Evolutionary conservation across 2,797 vertebrate species (phyloP).

Genomic region (Brachyrhaphis roseni): DNA sequence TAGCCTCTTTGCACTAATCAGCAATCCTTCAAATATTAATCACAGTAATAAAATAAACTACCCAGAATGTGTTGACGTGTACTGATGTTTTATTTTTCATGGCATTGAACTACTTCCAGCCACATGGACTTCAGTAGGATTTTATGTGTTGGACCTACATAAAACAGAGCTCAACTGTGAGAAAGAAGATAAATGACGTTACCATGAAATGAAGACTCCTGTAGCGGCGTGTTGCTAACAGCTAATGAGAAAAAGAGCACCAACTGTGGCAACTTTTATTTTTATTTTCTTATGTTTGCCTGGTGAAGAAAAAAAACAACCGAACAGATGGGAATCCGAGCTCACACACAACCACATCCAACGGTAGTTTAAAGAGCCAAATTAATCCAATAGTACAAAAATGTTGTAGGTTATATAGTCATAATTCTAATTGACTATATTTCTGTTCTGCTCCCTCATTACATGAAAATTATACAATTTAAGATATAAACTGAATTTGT

Average conservation of each 20-base stretch:
- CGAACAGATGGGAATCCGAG: too few species aligned
- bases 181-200: neutral
- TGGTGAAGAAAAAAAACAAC: neutral
- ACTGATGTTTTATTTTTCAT: neutral
- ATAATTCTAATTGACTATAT: too few species aligned
- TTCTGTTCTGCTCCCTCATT: too few species aligned
- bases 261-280: neutral
- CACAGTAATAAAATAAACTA: neutral
- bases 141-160: neutral
- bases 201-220: neutral
- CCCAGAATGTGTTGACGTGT: neutral
- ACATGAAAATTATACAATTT: too few species aligned
- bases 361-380: too few species aligned
- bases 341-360: too few species aligned
- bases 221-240: neutral
- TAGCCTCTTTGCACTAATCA: neutral
- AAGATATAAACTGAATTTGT: too few species aligned
- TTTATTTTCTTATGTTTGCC: neutral
- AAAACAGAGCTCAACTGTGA: neutral
- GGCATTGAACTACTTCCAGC: neutral
- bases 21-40: neutral
- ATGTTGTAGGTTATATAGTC: too few species aligned
- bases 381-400: too few species aligned
- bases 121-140: neutral
- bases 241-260: neutral